A percentile compares a stretch with the other conserved stretches of the same genome.
These are phyloP conservation scores for Eupelmus urozonus DNA, from an alignment of 2,888 invertebrate genomes.

Conservation along the genomic window DNA sequence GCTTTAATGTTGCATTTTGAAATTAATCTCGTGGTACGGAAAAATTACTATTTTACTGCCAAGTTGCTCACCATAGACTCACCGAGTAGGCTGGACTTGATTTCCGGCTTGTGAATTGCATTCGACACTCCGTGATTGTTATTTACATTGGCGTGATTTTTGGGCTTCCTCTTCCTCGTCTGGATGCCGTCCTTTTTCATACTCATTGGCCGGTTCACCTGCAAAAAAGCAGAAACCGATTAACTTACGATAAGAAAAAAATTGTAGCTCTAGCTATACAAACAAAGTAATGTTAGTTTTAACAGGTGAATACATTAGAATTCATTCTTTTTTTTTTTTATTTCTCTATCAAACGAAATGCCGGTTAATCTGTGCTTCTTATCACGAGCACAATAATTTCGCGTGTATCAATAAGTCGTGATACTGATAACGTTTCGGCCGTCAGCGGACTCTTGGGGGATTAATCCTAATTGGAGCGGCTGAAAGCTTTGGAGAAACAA, in stretches of 20 bases:
- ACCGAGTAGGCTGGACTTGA: conserved; percentile 75
- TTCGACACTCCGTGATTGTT: conserved; percentile 69
- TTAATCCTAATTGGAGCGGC: conserved; percentile 32
- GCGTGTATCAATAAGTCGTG: conserved; percentile 15
- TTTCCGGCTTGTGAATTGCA: conserved; percentile 73
- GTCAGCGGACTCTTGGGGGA: conserved; percentile 1
- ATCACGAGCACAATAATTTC: conserved; percentile 40
- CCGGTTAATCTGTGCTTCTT: conserved; percentile 21
- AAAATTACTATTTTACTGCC: not conserved
- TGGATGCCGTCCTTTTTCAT: conserved; percentile 99
- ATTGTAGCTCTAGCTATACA: not conserved
- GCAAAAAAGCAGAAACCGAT: conserved; percentile 65
- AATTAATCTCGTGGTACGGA: too few species aligned
- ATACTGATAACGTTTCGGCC: conserved; percentile 26
- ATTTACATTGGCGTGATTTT: conserved; percentile 78
- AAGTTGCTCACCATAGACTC: conserved; percentile 74
- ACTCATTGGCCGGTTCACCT: conserved; percentile 95
- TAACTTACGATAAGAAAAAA: not conserved
- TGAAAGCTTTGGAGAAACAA: conserved; percentile 24
- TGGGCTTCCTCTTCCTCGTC: conserved; percentile 95
- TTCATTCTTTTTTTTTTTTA: conserved; percentile 30
- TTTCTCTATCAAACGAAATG: not conserved
- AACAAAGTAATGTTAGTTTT: not conserved
- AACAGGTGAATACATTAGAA: not conserved
- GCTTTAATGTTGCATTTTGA: too few species aligned